Evolutionary conservation across 2,113 vertebrate genomes (phyloP).

Genomic region (Mus pahari): DNA sequence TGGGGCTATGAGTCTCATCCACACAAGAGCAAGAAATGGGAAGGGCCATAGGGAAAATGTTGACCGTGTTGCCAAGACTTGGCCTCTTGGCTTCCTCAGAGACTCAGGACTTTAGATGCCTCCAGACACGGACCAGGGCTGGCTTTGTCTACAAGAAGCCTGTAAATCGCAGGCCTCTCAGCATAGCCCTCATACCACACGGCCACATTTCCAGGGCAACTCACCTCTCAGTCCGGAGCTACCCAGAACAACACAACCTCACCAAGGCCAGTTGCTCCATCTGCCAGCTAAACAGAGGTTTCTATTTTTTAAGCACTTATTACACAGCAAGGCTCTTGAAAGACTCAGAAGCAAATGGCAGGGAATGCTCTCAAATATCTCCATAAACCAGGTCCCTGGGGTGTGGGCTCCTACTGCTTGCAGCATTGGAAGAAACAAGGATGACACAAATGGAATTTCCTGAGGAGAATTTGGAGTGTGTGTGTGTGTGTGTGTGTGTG

Average conservation of each 20-base stretch:
- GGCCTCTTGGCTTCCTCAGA: not conserved
- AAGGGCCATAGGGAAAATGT: not conserved
- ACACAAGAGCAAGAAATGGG: not conserved
- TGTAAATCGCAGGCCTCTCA: not conserved
- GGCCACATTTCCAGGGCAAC: not conserved
- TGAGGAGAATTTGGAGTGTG: not conserved
- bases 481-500: not conserved
- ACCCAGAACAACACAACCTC: not conserved
- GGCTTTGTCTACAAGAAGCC: not conserved
- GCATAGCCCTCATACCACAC: not conserved
- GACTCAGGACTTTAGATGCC: not conserved
- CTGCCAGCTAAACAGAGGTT: slow-evolving; percentile 50
- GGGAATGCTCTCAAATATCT: slow-evolving; percentile 40
- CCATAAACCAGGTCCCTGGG: not conserved
- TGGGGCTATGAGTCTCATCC: not conserved
- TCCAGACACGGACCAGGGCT: not conserved
- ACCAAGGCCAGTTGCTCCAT: not conserved
- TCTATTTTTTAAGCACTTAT: slow-evolving; percentile 11
- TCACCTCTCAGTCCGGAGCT: not conserved
- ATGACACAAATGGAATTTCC: not conserved
- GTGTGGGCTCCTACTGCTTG: not conserved
- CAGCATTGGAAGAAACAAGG: slow-evolving; percentile 22
- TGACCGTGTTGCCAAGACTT: not conserved
- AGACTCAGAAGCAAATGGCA: slow-evolving; percentile 32
- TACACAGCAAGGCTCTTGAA: slow-evolving; percentile 7